Conservation (phyloP, 1,140 invertebrate genomes). For the Diorhabda elongata region DNA sequence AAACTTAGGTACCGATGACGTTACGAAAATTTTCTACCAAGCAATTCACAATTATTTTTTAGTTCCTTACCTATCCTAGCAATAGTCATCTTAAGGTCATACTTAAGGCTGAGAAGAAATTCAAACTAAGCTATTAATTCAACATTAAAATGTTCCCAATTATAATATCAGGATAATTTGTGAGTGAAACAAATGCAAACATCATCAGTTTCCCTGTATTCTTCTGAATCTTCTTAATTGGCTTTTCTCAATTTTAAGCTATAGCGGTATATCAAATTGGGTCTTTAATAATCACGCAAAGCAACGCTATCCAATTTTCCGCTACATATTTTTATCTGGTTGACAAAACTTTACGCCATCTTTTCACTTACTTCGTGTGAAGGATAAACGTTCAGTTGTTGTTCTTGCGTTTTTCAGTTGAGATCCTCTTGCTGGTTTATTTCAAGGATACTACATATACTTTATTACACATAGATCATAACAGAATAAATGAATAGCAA, state of each 20-base stretch:
- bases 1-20: no score
- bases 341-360: constrained; percentile 16
- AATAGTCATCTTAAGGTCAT: no score
- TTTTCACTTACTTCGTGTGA: constrained; percentile 5
- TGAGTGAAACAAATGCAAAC: neutral
- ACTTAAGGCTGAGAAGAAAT: no score
- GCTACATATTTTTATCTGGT: constrained; percentile 4
- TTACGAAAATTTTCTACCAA: no score
- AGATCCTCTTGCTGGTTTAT: neutral
- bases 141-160: no score
- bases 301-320: constrained; percentile 7
- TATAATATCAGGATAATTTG: neutral
- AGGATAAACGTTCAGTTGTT: neutral
- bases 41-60: no score
- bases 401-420: neutral
- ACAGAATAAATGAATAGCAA: no score
- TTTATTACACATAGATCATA: neutral
- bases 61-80: no score
- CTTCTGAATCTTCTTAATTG: neutral
- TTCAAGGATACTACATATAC: neutral
- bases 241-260: neutral
- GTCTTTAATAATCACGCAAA: neutral
- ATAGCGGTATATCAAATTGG: neutral
- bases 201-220: neutral
- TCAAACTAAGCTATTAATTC: no score